Evolutionary conservation across 1,140 invertebrate genomes (phyloP), one percentile per base, ranked within the genome.

Genomic region (Drosophila orosa): DNA sequence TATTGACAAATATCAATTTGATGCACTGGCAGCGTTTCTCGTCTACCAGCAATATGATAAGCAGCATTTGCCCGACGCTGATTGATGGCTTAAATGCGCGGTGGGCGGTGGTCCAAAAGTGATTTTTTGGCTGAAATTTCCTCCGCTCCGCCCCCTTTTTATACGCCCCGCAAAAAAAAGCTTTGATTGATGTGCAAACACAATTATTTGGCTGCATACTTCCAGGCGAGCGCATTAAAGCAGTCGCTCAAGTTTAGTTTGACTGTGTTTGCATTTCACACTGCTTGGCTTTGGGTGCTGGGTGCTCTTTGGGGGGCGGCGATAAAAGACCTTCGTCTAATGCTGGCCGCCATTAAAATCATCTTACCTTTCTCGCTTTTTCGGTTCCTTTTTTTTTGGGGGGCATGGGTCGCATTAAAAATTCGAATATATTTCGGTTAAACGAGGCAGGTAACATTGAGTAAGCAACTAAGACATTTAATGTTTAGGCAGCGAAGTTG

Each of bases 1-100:
- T 76, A 85, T 85, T 85, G 81, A 73, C 81, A 85, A 77, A 84
- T 85, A 85, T 84, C 77, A 81, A 82, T 78, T 82, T 87, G 65
- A 74, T 77, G 60, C 68, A 84, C 48, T 73, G 61, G 60, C 66
- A 65, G 39, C 31, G 60, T 67, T 75, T 44, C 65, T 40, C 35
- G 10, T 54, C 45, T 54, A 57, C 37, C 54, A 54, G 48, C 48
- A 63, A 56, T 67, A 69, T 71, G 58, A 74, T 56, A 42, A 80
- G 54, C 74, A 61, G 65, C 57, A 56, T 66, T 81, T 67, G 50
- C 48, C 60, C 72, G 82, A 87, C 66, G 50, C 74, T 82, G 83
- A 86, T 74, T 78, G 83, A 86, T 71, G 67, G 42, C 67, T 35
- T 19, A 27, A 25, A 57, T 29, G 52, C 52, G 39, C 12, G 37